Evolutionary conservation across 2,113 vertebrate species (phyloP), one percentile per base, ranked within the genome.

Genomic region (Asarcornis scutulata): DNA sequence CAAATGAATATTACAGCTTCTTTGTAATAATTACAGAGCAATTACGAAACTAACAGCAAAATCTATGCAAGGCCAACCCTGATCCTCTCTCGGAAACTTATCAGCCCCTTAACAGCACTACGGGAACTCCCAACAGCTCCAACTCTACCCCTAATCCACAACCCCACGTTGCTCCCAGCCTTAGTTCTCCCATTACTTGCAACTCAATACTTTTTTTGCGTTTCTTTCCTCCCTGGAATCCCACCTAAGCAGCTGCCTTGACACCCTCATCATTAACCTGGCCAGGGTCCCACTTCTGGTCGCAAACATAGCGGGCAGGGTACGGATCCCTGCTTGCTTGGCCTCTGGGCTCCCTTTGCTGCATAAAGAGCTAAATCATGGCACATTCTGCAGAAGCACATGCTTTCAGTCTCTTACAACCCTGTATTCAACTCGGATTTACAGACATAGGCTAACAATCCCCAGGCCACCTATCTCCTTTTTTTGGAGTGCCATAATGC

Each of bases 151-250:
- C 29, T 83, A 34, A 58, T 22, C 55, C 21, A 60, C 1, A 1
- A 48, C 2, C 25, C 13, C 42, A 48, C 0, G 0, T 16, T 75
- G n/a, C 46, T 78, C 50, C 18, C 69, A 81, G 32, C 17, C 20
- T 80, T 12, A 32, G 7, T 64, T 76, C 73, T 16, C 64, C 27
- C 38, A 18, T 86, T 7, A 55, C 11, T 11, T 31, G 31, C 62
- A 68, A 31, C 31, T 53, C 20, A 40, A 2, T 1, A 2, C 40
- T 8, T 27, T 40, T 81, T 74, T 7, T 56, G 64, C 32, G 56
- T 40, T 52, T n/a, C 11, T 15, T 87, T 83, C 63, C 32, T 50
- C 9, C 26, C 21, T 13, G 3, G 36, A 55, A 63, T 18, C 13
- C 44, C 27, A 50, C 4, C n/a, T 23, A 62, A 75, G 67, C 16